Conservation (phyloP, 2,797 vertebrate species). For the Hypotaenidia okinawae region DNA sequence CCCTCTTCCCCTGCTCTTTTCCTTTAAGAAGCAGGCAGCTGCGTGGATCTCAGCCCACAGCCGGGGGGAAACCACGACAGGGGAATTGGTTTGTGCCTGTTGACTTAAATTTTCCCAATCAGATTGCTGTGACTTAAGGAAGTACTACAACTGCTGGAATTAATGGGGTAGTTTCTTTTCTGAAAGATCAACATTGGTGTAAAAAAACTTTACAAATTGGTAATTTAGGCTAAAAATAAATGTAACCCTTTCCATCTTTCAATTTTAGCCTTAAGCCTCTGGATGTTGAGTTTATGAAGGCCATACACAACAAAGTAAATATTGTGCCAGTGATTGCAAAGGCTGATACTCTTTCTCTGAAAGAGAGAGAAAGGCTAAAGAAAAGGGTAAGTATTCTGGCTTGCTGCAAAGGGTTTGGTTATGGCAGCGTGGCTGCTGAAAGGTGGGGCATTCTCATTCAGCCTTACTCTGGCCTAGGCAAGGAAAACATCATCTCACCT, state of each 20-base stretch:
- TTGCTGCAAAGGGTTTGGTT: not conserved
- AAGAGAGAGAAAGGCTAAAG: conserved; percentile 94
- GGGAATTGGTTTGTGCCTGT: not conserved
- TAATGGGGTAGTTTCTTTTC: not conserved
- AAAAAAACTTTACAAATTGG: not conserved
- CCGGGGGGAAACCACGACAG: too few relatives aligned
- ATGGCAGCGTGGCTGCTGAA: not conserved
- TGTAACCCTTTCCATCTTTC: not conserved
- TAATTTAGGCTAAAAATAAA: not conserved
- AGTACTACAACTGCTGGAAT: not conserved
- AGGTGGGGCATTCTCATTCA: not conserved
- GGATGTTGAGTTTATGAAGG: conserved; percentile 99
- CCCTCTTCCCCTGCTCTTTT: too few relatives aligned
- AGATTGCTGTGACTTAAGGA: not conserved
- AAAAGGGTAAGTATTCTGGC: conserved; percentile 85
- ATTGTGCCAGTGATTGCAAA: conserved; percentile 98
- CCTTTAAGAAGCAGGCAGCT: too few relatives aligned
- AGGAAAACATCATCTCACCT: not conserved
- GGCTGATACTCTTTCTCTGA: conserved; percentile 95
- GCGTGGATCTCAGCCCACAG: too few relatives aligned
- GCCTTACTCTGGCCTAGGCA: not conserved
- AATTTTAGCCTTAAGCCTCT: conserved; percentile 90
- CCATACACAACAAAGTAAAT: conserved; percentile 98
- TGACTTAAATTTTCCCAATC: not conserved
- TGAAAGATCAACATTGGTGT: not conserved